A percentile compares a stretch with the other conserved stretches of the same genome.
Conservation (phyloP, 2,888 invertebrate genomes). For the Chrysolina americana region DNA sequence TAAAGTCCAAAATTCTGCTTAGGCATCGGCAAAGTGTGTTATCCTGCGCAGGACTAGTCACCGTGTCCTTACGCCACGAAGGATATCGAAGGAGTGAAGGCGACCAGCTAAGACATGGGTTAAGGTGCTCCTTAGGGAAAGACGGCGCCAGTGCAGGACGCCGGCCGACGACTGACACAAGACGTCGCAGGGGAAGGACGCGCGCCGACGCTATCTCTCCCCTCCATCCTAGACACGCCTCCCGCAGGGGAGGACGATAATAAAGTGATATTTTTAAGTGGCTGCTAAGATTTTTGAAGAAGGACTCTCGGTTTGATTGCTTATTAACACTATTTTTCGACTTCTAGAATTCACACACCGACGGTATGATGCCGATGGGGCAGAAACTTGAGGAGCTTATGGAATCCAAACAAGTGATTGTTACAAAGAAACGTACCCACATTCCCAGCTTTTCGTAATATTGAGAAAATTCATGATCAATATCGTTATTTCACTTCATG, state of each 20-base stretch:
- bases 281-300: constrained; percentile 69
- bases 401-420: too few relatives aligned
- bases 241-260: constrained; percentile 66
- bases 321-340: constrained; percentile 40
- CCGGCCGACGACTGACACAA: constrained; percentile 70
- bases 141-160: constrained; percentile 69
- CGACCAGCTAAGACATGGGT: constrained; percentile 68
- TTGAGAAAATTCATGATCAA: too few relatives aligned
- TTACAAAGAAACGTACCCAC: too few relatives aligned
- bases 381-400: background rate
- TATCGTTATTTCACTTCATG: too few relatives aligned
- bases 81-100: constrained; percentile 69
- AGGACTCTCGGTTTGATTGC: constrained; percentile 60
- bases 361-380: background rate
- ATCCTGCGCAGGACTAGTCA: constrained; percentile 52
- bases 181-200: constrained; percentile 67
- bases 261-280: constrained; percentile 70
- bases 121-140: constrained; percentile 68
- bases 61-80: constrained; percentile 68
- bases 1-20: constrained; percentile 47
- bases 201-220: constrained; percentile 65
- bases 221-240: constrained; percentile 62
- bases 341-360: background rate
- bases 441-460: too few relatives aligned
- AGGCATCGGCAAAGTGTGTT: constrained; percentile 50